Evolutionary conservation across 2,797 vertebrate species (phyloP), one percentile per base, ranked within the genome.

Genomic region (Enteromius unitaeniatus): DNA sequence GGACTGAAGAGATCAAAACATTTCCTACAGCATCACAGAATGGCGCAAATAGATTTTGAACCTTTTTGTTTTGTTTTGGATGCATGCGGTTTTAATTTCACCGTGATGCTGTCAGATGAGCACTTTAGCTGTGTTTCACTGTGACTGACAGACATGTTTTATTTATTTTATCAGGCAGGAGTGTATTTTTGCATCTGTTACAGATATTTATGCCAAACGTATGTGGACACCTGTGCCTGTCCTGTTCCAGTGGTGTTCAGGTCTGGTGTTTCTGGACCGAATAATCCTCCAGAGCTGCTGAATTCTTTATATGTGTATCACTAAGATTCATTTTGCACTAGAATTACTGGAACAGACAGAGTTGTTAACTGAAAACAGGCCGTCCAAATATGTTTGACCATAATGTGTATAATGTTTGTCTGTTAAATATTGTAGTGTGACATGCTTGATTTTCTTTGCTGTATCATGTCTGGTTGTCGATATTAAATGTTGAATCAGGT

Each of bases 61-160:
- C 21, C 1, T 13, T n/a, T 6, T 47, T 31, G 6, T 3, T 58
- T 9, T 49, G 15, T 26, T 34, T 73, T 34, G 34, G 13, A 28
- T 53, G 47, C 70, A 14, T 74, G 70, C 21, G 70, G 9, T 21
- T 91, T 92, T 88, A 90, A 90, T 92, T 92, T 89, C 74, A 83
- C 45, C 82, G 47, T 80, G 7, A 86, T 85, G 85, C 87, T 88
- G 85, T 53, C 72, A 37, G 72, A 55, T 21, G 3, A 92, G 92
- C 93, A 93, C 92, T 92, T 91, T 88, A 90, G 51, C 67, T 68
- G 69, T 90, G 86, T 85, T 77, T 85, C 82, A 79, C 73, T 82
- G 65, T 76, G 75, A 84, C 31, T 21, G 45, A 13, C 45, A 73
- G 28, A 49, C 23, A 58, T 70, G 78, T 87, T 78, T 31, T 84